Evolutionary conservation across 1,140 invertebrate species (phyloP).

Genomic region (Sitobion miscanthi): DNA sequence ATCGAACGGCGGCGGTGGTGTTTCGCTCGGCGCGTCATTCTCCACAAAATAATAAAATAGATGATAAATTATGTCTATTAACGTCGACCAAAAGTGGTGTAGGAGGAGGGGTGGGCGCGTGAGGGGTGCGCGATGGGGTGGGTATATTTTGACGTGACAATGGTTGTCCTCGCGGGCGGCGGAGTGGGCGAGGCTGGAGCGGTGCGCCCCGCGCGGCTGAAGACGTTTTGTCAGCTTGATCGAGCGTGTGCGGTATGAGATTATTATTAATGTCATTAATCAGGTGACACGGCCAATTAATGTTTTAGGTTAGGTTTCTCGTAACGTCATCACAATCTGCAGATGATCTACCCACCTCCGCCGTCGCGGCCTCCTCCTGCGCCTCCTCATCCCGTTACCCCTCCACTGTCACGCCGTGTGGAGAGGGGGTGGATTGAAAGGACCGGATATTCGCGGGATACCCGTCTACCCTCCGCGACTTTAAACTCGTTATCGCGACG

Average conservation of each 20-base stretch:
- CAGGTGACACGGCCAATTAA: slow-evolving; percentile 57
- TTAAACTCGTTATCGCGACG: slow-evolving; percentile 55
- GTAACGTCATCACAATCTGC: slow-evolving; percentile 55
- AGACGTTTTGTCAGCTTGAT: slow-evolving; percentile 56
- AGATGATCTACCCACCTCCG: slow-evolving; percentile 4
- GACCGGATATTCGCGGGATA: slow-evolving; percentile 14
- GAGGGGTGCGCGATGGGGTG: not conserved
- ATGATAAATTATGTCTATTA: slow-evolving; percentile 57
- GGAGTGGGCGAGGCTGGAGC: not conserved
- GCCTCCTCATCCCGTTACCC: not conserved
- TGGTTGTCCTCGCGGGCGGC: slow-evolving; percentile 35
- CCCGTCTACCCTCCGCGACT: not conserved
- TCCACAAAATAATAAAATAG: slow-evolving; percentile 54
- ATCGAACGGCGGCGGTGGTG: slow-evolving; percentile 51
- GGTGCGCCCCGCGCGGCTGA: slow-evolving; percentile 30
- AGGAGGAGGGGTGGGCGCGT: not conserved
- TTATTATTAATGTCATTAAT: slow-evolving; percentile 57
- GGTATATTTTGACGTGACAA: slow-evolving; percentile 50
- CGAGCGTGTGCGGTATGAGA: slow-evolving; percentile 55
- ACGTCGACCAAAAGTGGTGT: slow-evolving; percentile 38
- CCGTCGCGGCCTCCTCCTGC: not conserved
- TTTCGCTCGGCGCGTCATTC: slow-evolving; percentile 51
- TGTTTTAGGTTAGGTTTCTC: slow-evolving; percentile 57
- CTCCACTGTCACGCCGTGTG: not conserved
- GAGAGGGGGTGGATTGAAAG: slow-evolving; percentile 41